Conservation (phyloP, 1,140 invertebrate species). For the Globodera rostochiensis region DNA sequence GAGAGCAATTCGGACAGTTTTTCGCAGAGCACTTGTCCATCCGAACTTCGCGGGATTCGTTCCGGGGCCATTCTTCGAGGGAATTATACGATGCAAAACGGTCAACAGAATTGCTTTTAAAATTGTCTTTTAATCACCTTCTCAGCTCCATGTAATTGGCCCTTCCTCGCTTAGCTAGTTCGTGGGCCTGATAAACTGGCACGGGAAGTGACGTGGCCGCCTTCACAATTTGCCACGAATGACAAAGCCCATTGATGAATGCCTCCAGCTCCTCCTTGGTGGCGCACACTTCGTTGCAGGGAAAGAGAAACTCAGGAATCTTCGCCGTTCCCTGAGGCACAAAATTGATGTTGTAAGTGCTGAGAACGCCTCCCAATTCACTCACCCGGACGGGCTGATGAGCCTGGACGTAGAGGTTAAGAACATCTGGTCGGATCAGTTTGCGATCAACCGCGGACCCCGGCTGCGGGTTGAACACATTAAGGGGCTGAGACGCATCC, state of each 20-base stretch:
- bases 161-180: slow-evolving; percentile 36
- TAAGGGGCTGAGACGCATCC: not conserved
- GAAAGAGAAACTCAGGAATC: slow-evolving; percentile 37
- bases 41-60: not conserved
- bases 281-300: slow-evolving; percentile 33
- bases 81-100: not conserved
- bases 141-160: slow-evolving; percentile 32
- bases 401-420: slow-evolving; percentile 35
- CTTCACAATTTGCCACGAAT: slow-evolving; percentile 41
- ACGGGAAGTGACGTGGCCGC: slow-evolving; percentile 33
- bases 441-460: slow-evolving; percentile 33
- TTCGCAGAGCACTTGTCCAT: not conserved
- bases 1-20: slow-evolving; percentile 2
- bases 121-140: not conserved
- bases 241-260: slow-evolving; percentile 30
- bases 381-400: slow-evolving; percentile 27
- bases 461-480: slow-evolving; percentile 32
- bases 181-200: slow-evolving; percentile 40
- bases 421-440: slow-evolving; percentile 28
- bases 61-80: not conserved
- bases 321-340: slow-evolving; percentile 39
- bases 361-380: slow-evolving; percentile 14
- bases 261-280: slow-evolving; percentile 39
- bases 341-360: slow-evolving; percentile 14
- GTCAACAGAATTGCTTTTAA: not conserved